Base-by-base conservation (phyloP, 2,888 invertebrate genomes). In the Volucella bombylans region DNA sequence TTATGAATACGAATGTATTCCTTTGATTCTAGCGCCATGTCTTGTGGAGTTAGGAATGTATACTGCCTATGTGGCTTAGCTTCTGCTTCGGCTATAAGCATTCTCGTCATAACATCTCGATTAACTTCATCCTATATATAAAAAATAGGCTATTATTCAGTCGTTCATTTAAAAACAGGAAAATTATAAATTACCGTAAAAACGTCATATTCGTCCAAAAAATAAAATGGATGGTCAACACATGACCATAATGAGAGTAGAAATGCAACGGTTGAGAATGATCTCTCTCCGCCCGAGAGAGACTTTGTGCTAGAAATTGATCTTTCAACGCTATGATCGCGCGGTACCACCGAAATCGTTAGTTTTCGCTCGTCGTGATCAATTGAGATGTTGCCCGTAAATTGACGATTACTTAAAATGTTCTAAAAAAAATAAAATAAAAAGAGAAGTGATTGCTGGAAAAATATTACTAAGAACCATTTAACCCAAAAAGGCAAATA, bases 121-220 rank as follows among this genome's bases (percentile, higher is more conserved):
- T 97, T 97, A 65, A 96, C 94, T 92, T 96, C 95, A 91, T 98
- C 97, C 97, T 97, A 90, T 82, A 14, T n/a, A 31, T 23, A 59
- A 12, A 52, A 47, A 55, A 41, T 68, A 23, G 4, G 43, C 15
- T 49, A 38, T 12, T 31, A 12, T 39, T 3, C 2, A 76, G 9
- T 23, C 8, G 15, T 43, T 9, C 15, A 6, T 45, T 8, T 11
- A 18, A 54, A 38, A 49, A 31, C 39, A 10, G 31, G 54, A 39
- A 11, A 3, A 14, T 0, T 2, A 15, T n/a, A 8, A 76, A 90
- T 91, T 90, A 96, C 98, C 96, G 99, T 98, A 90, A 97, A 99
- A 0, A 99, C 98, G 90, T 99, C 98, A 90, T 98, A 99, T 93
- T 99, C 99, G 91, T 99, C 99, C 88, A 99, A 93, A 91, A 98